Evolutionary conservation across 2,888 invertebrate species (phyloP), one percentile per base, ranked within the genome.

Genomic region (Osedax fenrisi): DNA sequence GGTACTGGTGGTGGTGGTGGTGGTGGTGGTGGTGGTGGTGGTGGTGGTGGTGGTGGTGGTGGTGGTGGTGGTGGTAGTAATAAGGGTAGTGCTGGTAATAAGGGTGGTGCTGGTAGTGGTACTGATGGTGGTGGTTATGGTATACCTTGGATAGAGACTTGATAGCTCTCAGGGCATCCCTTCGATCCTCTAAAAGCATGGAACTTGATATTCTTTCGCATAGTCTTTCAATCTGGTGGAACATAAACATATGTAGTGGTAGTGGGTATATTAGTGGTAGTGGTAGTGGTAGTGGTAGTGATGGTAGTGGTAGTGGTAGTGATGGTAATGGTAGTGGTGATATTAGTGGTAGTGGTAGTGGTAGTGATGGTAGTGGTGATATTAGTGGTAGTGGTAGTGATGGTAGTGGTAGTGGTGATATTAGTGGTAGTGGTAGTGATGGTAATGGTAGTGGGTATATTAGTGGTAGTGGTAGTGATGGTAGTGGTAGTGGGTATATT

Each of bases 111-210:
- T 1, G 17, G 62, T 62, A n/a, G n/a, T n/a, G 41, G 17, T 41
- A 41, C 17, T 56, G 5, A 10, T 5, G 70, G 26, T 72, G 10
- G 26, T 3, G 69, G n/a, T 21, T 13, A 26, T 27, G 3, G 77
- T 76, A 62, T 79, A 86, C 87, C 83, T 84, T 85, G 13, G 87
- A 86, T 70, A 87, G 80, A n/a, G 87, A 92, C 84, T 93, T 93
- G 13, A 98, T 89, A 0, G 94, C 95, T 77, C 96, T 88, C 80
- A 97, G 93, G 0, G 97, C 96, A 89, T 97, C 96, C 80, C 96
- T 87, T 61, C 97, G 88, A 83, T 98, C 98, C 83, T 96, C 95
- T 41, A 97, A 86, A 64, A 97, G 86, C 0, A 94, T 94, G 0
- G 96, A 95, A 70, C 93, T 92, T 81, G 90, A 90, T 0, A 96